A percentile compares a stretch with the other conserved stretches of the same genome.
phyloP scores from a whole-genome alignment of 2,797 vertebrate species.

The Serranus cabrilla region DNA sequence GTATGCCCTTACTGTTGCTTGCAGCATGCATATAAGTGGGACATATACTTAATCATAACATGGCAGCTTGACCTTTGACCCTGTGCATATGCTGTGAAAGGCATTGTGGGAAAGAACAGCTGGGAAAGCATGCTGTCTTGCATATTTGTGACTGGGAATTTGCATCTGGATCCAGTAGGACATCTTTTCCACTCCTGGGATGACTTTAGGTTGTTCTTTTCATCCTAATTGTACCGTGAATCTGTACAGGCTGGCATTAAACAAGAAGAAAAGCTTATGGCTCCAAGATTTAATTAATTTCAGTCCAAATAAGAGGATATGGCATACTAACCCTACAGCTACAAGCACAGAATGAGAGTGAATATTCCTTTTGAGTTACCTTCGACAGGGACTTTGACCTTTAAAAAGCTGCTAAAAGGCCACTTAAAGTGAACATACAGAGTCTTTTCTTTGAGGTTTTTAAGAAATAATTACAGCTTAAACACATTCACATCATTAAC shows the following conservation, averaged over 20 bases:
- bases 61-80: too few species aligned
- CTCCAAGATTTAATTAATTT: background rate
- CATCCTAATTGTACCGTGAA: background rate
- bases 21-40: too few species aligned
- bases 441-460: constrained; percentile 8
- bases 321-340: background rate
- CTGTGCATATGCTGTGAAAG: too few species aligned
- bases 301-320: background rate
- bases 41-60: too few species aligned
- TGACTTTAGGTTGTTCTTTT: background rate
- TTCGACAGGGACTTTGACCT: background rate
- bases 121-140: too few species aligned
- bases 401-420: background rate
- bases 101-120: too few species aligned
- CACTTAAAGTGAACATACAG: background rate
- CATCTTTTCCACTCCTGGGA: too few species aligned
- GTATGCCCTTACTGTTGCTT: too few species aligned
- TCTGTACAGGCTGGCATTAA: background rate
- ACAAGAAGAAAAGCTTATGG: too few species aligned
- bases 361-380: background rate
- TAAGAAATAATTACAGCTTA: background rate
- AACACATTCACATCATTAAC: constrained; percentile 19
- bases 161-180: too few species aligned
- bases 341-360: too few species aligned
- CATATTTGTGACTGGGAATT: too few species aligned